Evolutionary conservation across 2,113 vertebrate species (phyloP).

Genomic region (Silurus meridionalis): DNA sequence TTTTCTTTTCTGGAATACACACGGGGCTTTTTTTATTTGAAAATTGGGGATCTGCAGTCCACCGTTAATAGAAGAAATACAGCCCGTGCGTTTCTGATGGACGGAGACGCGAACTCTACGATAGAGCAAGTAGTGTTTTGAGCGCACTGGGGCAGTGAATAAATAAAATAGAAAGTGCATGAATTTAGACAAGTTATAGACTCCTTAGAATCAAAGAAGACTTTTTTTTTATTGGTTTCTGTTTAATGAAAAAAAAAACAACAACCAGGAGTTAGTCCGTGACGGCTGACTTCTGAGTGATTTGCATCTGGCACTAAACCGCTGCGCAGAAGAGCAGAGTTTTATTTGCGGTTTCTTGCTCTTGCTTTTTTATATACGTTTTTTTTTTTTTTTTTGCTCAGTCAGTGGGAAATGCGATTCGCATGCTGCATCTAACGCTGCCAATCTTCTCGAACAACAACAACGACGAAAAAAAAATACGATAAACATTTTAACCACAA

Average conservation of each 20-base stretch:
- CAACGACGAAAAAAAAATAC: not conserved
- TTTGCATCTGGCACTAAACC: conserved; percentile 46
- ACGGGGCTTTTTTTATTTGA: not conserved
- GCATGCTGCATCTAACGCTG: conserved; percentile 55
- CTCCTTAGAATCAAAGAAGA: not conserved
- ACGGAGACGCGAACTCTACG: conserved; percentile 10
- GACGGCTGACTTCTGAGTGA: conserved; percentile 19
- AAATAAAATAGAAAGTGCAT: not conserved
- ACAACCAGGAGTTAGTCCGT: conserved; percentile 1
- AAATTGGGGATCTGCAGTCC: not conserved
- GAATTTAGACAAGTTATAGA: not conserved
- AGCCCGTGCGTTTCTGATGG: conserved; percentile 3
- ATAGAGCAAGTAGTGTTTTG: conserved; percentile 11
- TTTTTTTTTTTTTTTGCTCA: conserved; percentile 42
- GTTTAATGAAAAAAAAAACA: not conserved
- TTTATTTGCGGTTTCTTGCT: conserved; percentile 51
- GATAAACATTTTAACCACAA: not conserved
- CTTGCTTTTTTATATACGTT: not conserved
- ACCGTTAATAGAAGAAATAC: not conserved
- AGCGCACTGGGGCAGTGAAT: not conserved
- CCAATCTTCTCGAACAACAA: not conserved
- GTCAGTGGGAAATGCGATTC: conserved; percentile 51
- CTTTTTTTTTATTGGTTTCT: not conserved
- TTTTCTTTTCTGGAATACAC: conserved; percentile 15
- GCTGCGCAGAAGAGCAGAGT: conserved; percentile 51